Evolutionary conservation across 2,797 vertebrate genomes (phyloP).

Genomic region (Thripadectes ignobilis): DNA sequence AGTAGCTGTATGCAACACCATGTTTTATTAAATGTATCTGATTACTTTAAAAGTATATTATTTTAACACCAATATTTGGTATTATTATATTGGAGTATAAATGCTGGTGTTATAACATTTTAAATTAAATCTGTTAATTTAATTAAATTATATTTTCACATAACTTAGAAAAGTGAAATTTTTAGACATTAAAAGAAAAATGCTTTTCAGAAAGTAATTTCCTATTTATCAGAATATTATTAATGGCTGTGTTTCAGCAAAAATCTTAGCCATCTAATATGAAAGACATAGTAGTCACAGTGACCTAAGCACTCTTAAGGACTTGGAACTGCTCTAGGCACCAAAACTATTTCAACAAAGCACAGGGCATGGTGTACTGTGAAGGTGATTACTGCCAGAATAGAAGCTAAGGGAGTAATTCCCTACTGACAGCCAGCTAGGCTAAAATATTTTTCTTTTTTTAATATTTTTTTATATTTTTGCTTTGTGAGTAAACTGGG

Average conservation of each 20-base stretch:
- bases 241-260: not conserved
- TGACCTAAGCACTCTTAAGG: not conserved
- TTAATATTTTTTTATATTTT: not conserved
- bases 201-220: not conserved
- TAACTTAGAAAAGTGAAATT: not conserved
- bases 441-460: not conserved
- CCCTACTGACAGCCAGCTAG: not conserved
- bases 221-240: not conserved
- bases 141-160: not conserved
- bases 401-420: not conserved
- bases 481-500: not conserved
- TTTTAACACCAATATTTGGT: not conserved
- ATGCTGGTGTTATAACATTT: not conserved
- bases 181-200: not conserved
- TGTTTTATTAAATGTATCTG: not conserved
- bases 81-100: no score
- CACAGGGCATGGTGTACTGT: not conserved
- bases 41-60: not conserved
- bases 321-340: not conserved
- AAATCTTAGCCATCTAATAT: not conserved
- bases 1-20: not conserved
- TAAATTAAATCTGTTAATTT: not conserved
- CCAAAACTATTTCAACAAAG: not conserved
- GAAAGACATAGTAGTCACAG: not conserved
- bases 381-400: not conserved